phyloP scores from a whole-genome alignment of 2,888 invertebrate genomes.

The Orthonevra nobilis region DNA sequence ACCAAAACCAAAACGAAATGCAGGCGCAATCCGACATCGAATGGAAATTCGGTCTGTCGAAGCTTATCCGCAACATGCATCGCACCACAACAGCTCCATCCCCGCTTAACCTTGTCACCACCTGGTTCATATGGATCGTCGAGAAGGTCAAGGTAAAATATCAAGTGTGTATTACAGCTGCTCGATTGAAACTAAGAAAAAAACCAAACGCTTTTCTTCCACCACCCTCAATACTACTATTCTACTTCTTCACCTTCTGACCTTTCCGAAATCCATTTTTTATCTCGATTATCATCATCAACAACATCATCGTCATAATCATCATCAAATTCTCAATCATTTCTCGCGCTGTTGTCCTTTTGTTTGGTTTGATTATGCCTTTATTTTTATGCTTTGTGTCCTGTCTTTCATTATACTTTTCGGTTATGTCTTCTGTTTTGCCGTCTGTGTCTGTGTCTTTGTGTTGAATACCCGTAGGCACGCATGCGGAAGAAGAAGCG shows the following conservation, averaged over 20 bases:
- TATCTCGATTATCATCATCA: conserved; percentile 12
- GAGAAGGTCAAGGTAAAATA: conserved; percentile 87
- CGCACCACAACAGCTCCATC: conserved; percentile 98
- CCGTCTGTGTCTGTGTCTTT: conserved; percentile 62
- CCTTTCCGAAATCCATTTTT: conserved; percentile 59
- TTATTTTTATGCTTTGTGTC: conserved; percentile 56
- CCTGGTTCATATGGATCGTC: conserved; percentile 93
- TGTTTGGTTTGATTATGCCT: conserved; percentile 22
- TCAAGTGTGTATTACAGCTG: conserved; percentile 74
- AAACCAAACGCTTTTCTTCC: conserved; percentile 39
- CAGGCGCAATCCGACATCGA: conserved; percentile 99
- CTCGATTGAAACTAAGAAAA: conserved; percentile 67
- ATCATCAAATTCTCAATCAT: no score
- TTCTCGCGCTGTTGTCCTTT: conserved; percentile 43
- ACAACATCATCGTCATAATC: conserved; percentile 4
- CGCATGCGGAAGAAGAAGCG: conserved; percentile 87
- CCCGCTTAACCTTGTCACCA: conserved; percentile 97
- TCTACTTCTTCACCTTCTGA: conserved; percentile 63
- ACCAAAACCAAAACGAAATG: conserved; percentile 56
- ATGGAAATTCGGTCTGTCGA: conserved; percentile 99
- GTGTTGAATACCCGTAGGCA: conserved; percentile 79
- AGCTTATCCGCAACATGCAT: conserved; percentile 99
- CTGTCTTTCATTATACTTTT: conserved; percentile 38
- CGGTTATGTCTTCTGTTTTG: conserved; percentile 50
- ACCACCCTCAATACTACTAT: conserved; percentile 14